Percentiles rank a stretch among this genome's conserved stretches.
These are phyloP conservation scores for Mesoligia furuncula DNA, from an alignment of 2,888 invertebrate genomes.

Conservation along the genomic window DNA sequence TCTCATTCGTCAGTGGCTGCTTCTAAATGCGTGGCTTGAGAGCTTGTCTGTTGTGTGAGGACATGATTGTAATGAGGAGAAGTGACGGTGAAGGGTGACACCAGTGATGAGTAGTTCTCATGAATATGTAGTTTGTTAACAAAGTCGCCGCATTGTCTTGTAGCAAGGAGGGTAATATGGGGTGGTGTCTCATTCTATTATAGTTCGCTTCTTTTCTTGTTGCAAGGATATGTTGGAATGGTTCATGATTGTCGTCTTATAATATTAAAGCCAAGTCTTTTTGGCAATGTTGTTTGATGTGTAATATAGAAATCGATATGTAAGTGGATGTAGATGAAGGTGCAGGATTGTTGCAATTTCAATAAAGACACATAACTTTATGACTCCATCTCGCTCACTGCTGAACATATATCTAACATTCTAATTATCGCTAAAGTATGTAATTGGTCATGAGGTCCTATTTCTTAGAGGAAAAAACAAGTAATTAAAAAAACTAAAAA, in stretches of 20 bases:
- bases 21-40: conserved; percentile 24
- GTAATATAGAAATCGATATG: background rate
- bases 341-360: background rate
- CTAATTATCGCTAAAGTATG: background rate
- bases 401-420: background rate
- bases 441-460: no score
- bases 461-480: background rate
- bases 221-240: background rate
- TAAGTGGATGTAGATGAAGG: background rate
- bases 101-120: background rate
- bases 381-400: background rate
- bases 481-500: no score
- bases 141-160: conserved; percentile 22
- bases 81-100: conserved; percentile 25
- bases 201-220: background rate
- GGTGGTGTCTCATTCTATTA: background rate
- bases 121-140: conserved; percentile 1
- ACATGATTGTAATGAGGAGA: conserved; percentile 42
- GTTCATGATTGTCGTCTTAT: background rate
- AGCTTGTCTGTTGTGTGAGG: conserved; percentile 59
- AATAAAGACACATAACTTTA: background rate
- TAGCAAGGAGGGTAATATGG: background rate
- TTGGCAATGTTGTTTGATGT: background rate
- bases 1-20: background rate
- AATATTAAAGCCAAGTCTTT: background rate